A percentile compares a stretch with the other conserved stretches of the same genome.
Evolutionary conservation across 2,113 vertebrate genomes (phyloP).

Genomic region (Capreolus pygargus): DNA sequence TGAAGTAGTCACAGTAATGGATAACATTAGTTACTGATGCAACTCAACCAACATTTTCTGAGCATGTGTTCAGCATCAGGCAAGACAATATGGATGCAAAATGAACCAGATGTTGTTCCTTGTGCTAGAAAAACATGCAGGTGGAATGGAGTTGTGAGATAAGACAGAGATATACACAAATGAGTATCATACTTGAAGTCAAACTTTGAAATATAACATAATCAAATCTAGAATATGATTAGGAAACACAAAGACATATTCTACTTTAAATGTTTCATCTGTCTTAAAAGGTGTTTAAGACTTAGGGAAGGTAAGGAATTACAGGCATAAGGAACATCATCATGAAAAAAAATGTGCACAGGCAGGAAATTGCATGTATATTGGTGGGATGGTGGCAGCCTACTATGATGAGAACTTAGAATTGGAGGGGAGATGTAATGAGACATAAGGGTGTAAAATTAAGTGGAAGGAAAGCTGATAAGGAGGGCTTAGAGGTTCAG

Average conservation of each 20-base stretch:
- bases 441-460: background rate
- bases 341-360: background rate
- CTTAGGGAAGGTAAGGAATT: background rate
- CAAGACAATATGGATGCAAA: background rate
- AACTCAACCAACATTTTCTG: background rate
- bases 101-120: background rate
- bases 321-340: background rate
- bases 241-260: background rate
- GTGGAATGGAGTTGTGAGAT: background rate
- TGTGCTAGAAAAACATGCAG: background rate
- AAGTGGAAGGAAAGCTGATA: background rate
- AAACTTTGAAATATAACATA: background rate
- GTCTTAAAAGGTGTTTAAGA: background rate
- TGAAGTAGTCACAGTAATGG: background rate
- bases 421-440: background rate
- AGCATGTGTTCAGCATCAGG: background rate
- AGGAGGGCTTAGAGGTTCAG: background rate
- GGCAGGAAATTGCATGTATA: background rate
- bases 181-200: background rate
- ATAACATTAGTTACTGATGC: background rate
- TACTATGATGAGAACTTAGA: background rate
- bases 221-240: background rate
- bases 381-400: too few species aligned
- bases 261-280: background rate
- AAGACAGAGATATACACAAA: background rate